These are phyloP conservation scores for Pseudachorutes palmiensis DNA, from an alignment of 1,140 invertebrate species.

Conservation along the genomic window DNA sequence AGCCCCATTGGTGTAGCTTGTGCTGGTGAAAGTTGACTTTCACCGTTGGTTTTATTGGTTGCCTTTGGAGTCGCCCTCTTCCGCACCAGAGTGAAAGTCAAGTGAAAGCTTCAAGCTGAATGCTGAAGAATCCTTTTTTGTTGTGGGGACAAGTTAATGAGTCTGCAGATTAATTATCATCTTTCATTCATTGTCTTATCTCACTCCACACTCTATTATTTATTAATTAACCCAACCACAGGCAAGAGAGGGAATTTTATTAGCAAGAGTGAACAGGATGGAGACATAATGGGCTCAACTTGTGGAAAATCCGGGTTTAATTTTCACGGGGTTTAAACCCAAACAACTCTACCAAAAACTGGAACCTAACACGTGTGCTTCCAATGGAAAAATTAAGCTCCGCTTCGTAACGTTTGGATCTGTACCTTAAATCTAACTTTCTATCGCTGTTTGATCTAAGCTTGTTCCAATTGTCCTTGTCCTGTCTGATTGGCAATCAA, in stretches of 20 bases:
- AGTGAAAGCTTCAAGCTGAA: no score
- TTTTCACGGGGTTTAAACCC: slow-evolving; percentile 3
- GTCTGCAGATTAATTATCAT: slow-evolving; percentile 17
- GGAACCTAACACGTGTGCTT: neutral
- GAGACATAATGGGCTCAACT: neutral
- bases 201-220: slow-evolving; percentile 17
- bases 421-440: no score
- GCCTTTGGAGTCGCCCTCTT: no score
- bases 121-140: neutral
- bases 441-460: no score
- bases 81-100: no score
- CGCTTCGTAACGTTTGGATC: neutral
- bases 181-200: slow-evolving; percentile 15
- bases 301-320: slow-evolving; percentile 6
- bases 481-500: no score
- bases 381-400: neutral
- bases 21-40: neutral
- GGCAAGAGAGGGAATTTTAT: neutral
- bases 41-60: no score
- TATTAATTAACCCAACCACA: slow-evolving; percentile 11
- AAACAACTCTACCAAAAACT: neutral
- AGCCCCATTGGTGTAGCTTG: no score
- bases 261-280: no score
- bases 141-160: slow-evolving; percentile 9
- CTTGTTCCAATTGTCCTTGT: no score